phyloP scores from a whole-genome alignment of 2,888 invertebrate genomes.

The Heteropelma amictum region DNA sequence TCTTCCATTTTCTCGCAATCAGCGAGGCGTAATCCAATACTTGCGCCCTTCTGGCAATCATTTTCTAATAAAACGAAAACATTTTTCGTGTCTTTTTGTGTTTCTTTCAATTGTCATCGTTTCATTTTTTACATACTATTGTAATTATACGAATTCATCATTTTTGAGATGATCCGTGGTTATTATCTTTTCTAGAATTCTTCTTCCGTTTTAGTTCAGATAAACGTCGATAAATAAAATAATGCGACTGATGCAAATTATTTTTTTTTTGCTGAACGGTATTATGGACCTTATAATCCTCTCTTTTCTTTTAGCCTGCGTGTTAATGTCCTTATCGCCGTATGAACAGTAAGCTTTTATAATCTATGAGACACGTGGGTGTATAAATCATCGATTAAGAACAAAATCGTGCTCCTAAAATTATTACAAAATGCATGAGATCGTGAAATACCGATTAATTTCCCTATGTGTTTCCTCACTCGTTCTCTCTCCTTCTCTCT shows the following conservation, averaged over 20 bases:
- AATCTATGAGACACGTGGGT: background rate
- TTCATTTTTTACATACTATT: background rate
- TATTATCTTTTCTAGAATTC: background rate
- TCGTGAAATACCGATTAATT: background rate
- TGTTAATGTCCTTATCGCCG: background rate
- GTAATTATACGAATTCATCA: background rate
- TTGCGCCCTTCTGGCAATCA: background rate
- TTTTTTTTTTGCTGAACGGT: no score
- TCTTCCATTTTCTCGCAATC: background rate
- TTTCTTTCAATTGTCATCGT: background rate
- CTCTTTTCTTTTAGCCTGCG: no score
- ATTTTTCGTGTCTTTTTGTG: background rate
- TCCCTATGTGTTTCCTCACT: background rate
- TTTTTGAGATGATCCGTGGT: no score
- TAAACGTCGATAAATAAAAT: no score
- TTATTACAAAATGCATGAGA: conserved; percentile 24
- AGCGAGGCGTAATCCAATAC: background rate
- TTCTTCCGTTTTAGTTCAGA: background rate
- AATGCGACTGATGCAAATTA: no score
- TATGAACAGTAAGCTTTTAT: background rate
- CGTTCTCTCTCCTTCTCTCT: background rate
- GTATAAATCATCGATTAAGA: conserved; percentile 31
- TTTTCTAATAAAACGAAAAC: background rate
- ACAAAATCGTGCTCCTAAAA: conserved; percentile 4
- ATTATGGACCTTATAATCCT: no score